A percentile compares a stretch with the other conserved stretches of the same genome.
phyloP scores from a whole-genome alignment of 2,797 vertebrate species.

The Sardinella longiceps region DNA sequence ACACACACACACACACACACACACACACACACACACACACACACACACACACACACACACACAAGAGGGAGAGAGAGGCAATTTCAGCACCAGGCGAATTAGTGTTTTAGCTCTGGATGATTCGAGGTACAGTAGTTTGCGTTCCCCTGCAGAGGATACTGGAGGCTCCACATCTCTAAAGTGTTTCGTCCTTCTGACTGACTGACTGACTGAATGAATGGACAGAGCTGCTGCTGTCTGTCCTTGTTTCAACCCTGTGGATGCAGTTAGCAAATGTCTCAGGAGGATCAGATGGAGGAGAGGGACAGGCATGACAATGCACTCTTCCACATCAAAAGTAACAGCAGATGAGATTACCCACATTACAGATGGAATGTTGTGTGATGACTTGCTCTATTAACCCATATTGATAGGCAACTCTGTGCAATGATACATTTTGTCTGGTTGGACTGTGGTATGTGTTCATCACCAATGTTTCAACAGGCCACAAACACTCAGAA shows the following conservation, averaged over 20 bases:
- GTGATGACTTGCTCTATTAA: not conserved
- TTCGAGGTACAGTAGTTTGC: not conserved
- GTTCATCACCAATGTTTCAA: not conserved
- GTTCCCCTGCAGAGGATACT: not conserved
- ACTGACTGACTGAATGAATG: not conserved
- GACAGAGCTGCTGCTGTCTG: not conserved
- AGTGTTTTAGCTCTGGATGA: not conserved
- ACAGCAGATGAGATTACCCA: not conserved
- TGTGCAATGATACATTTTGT: not conserved
- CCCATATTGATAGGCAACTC: not conserved
- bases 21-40: not conserved
- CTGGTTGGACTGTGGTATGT: not conserved
- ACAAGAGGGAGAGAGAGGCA: not conserved
- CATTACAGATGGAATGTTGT: not conserved
- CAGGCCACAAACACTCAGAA: not conserved
- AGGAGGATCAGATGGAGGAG: not conserved
- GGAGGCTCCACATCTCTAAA: not conserved
- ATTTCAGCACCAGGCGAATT: not conserved
- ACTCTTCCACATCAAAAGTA: constrained; percentile 1
- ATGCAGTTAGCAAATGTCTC: not conserved
- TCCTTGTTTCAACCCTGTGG: constrained; percentile 8
- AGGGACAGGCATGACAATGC: not conserved
- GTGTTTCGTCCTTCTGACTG: not conserved
- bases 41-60: not conserved
- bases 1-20: not conserved